These are phyloP conservation scores for Drosophila prolongata DNA, from an alignment of 2,888 invertebrate genomes.

Conservation along the genomic window DNA sequence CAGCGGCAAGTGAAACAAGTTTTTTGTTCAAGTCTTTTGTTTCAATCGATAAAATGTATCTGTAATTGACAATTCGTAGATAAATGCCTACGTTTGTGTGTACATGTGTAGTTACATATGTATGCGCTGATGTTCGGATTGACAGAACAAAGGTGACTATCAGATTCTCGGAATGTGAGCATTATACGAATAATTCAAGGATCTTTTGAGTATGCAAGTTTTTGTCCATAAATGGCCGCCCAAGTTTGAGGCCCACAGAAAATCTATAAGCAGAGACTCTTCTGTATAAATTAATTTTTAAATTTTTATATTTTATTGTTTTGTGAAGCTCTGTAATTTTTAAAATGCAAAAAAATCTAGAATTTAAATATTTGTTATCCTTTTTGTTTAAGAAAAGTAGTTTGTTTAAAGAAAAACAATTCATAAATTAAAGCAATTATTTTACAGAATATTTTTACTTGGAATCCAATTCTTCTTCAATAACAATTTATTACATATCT, in stretches of 20 bases:
- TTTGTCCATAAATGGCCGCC: neutral
- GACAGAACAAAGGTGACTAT: conserved; percentile 44
- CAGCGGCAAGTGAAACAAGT: conserved; percentile 49
- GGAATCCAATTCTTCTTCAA: too few relatives aligned
- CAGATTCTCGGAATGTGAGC: conserved; percentile 17
- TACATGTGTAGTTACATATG: conserved; percentile 2
- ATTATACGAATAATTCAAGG: conserved; percentile 17
- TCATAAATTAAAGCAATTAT: too few relatives aligned
- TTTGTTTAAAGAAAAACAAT: too few relatives aligned
- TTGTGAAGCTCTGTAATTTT: too few relatives aligned
- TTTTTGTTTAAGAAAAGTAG: too few relatives aligned
- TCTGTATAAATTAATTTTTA: too few relatives aligned
- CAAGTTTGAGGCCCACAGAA: too few relatives aligned
- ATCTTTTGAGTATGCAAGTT: conserved; percentile 1
- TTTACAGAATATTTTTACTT: too few relatives aligned
- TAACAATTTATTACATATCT: too few relatives aligned
- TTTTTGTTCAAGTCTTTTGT: conserved; percentile 65
- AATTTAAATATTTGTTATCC: too few relatives aligned
- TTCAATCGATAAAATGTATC: conserved; percentile 53
- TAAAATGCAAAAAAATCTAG: too few relatives aligned
- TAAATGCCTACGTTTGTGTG: conserved; percentile 6
- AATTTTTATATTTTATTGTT: neutral
- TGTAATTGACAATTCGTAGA: conserved; percentile 28
- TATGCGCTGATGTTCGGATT: conserved; percentile 21
- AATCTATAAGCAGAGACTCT: too few relatives aligned